Evolutionary conservation across 2,113 vertebrate species (phyloP).

Genomic region (Meleagris gallopavo): DNA sequence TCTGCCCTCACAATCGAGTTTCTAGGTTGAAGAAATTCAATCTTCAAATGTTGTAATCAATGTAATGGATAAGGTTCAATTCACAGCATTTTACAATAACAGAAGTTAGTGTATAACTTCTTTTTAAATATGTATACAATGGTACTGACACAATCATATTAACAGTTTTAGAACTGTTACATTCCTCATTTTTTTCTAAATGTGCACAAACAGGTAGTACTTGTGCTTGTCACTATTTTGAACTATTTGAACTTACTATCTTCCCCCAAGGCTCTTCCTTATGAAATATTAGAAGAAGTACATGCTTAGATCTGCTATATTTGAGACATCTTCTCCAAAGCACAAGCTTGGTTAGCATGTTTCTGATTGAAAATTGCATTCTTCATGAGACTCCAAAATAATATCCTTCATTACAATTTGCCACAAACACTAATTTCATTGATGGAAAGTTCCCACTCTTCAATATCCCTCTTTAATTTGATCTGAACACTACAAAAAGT

Average conservation of each 20-base stretch:
- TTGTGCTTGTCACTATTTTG: conserved; percentile 1
- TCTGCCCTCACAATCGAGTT: background rate
- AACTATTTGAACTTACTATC: conserved; percentile 19
- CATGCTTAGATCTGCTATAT: conserved; percentile 5
- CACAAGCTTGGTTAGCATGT: background rate
- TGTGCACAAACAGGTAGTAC: background rate
- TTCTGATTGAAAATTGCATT: background rate
- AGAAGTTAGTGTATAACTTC: conserved; percentile 6
- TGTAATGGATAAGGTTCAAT: background rate
- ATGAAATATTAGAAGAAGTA: conserved; percentile 8
- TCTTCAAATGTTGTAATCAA: background rate
- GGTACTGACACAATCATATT: background rate
- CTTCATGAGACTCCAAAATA: background rate
- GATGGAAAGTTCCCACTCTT: background rate
- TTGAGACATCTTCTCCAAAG: background rate
- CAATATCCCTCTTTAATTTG: background rate
- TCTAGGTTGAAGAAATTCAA: background rate
- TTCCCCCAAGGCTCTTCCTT: conserved; percentile 7
- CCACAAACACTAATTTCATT: background rate
- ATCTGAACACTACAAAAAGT: background rate
- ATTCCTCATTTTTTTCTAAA: conserved; percentile 14
- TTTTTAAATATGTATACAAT: background rate
- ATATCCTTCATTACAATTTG: background rate
- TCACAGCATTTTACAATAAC: background rate
- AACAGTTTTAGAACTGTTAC: background rate